A percentile compares a stretch with the other conserved stretches of the same genome.
Evolutionary conservation across 2,888 invertebrate genomes (phyloP).

Genomic region (Pegoplata infirma): DNA sequence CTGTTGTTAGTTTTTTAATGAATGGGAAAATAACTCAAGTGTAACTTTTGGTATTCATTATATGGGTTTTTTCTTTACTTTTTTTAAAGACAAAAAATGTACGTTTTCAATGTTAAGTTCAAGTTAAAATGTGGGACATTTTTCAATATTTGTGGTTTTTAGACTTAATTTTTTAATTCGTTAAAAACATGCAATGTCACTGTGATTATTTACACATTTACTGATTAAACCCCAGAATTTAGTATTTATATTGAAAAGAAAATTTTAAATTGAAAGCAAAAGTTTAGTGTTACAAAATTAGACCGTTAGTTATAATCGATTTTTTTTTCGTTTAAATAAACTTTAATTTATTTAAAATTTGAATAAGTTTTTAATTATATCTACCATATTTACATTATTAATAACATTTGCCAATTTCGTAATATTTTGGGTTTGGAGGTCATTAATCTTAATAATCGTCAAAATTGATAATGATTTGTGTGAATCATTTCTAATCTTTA

Average conservation of each 20-base stretch:
- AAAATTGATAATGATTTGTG: neutral
- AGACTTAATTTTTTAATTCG: slow-evolving; percentile 39
- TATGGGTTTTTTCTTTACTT: slow-evolving; percentile 46
- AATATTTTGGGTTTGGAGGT: slow-evolving; percentile 26
- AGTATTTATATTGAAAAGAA: no score
- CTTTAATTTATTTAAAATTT: no score
- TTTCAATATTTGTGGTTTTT: slow-evolving; percentile 6
- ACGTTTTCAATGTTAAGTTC: slow-evolving; percentile 64
- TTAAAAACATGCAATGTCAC: slow-evolving; percentile 45
- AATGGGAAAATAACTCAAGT: slow-evolving; percentile 46
- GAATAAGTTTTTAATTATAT: no score
- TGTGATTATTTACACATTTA: no score
- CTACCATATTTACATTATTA: no score
- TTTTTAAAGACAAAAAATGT: slow-evolving; percentile 49
- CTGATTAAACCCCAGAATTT: no score
- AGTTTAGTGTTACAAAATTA: no score
- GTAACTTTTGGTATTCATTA: slow-evolving; percentile 38
- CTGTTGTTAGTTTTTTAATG: slow-evolving; percentile 13
- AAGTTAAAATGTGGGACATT: slow-evolving; percentile 45
- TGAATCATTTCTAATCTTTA: slow-evolving; percentile 2
- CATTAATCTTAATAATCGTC: slow-evolving; percentile 36
- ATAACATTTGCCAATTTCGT: no score
- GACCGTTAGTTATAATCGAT: no score
- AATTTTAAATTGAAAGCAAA: no score
- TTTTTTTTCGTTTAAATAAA: no score